Base-by-base conservation (phyloP, 2,113 vertebrate genomes). In the human region DNA sequence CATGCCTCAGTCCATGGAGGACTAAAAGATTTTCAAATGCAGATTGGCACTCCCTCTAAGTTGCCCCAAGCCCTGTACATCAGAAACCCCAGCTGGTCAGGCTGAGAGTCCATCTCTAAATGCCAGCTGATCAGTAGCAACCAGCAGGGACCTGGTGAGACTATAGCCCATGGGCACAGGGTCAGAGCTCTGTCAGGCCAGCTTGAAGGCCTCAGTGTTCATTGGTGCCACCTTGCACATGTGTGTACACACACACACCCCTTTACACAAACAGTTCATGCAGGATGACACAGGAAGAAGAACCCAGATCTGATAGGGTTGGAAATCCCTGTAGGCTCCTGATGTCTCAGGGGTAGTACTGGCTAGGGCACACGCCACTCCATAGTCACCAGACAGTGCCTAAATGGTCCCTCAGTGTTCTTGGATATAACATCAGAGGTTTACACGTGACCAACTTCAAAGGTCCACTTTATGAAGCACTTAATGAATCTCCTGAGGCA, bases 121-220 rank as follows among this genome's bases (percentile, higher is more conserved):
- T 73, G 57, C 45, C 81, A 38, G 16, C 25, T 27, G 57, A 35
- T 40, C n/a, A 59, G 2, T 16, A 48, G 40, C 73, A 68, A 8
- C 80, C 55, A 45, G 32, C 72, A 84, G 70, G 66, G 50, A 9
- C 11, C 76, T n/a, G 23, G 64, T n/a, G 59, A 90, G 76, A 59
- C n/a, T 38, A 57, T 48, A 55, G 55, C 6, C 38, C 4, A 3
- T 0, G 0, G 35, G 32, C 38, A 45, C 20, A 52, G 40, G 30
- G 83, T 68, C 68, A 87, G 68, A 92, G n/a, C 52, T 12, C 50
- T 0, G 6, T 61, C 45, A 76, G 80, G 40, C 25, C 38, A 81
- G 72, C 22, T 35, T 10, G 70, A 95, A 45, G 66, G 16, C 76
- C 70, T 59, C 32, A 10, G 38, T 64, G 64, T 22, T 89, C 30